Base-by-base conservation (phyloP, 1,140 invertebrate species). In the Atopsyche davidsoni region DNA sequence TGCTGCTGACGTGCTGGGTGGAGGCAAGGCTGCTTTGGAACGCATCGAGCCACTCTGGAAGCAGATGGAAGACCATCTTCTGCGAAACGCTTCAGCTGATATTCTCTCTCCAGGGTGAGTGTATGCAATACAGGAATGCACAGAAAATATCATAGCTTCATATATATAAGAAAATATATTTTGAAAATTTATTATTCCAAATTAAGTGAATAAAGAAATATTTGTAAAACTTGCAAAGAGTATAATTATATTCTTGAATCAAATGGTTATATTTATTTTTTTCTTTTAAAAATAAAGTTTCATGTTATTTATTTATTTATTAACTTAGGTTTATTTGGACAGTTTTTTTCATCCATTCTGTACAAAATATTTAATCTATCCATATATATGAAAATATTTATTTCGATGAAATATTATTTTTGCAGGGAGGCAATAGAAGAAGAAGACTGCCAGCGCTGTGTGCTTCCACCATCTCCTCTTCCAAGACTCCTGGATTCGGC, bases 11-110 rank as follows among this genome's bases (percentile, higher is more conserved):
- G 55, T 57, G 16, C 22, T 57, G 24, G 43, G 44, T 14, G 50
- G 51, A 4, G 55, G 55, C 16, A 50, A 40, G 28, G 44, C 31
- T 11, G 55, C 51, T 19, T 23, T 57, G 11, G 55, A 57, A 18
- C 31, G 51, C 6, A 57, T 57, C n/a, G 55, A 57, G 34, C 55
- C 55, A 2, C 28, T 53, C 9, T 57, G 55, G 55, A 41, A 44
- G 10, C 55, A 57, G 44, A 35, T 57, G 9, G 55, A 57, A 16
- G 55, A 57, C 16, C 46, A 46, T 18, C 38, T 57, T 18, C 38
- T 53, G n/a, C 31, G 51, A 46, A 57, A 57, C 24, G 55, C 55
- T 34, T 57, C 55, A 13, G 28, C 55, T 22, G 55, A 57, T 25
- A 42, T 57, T 3, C 48, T 57, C 36, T 52, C 55, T 39, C 14